Conservation (phyloP, 2,888 invertebrate genomes). For the Chymomyza caudatula region DNA sequence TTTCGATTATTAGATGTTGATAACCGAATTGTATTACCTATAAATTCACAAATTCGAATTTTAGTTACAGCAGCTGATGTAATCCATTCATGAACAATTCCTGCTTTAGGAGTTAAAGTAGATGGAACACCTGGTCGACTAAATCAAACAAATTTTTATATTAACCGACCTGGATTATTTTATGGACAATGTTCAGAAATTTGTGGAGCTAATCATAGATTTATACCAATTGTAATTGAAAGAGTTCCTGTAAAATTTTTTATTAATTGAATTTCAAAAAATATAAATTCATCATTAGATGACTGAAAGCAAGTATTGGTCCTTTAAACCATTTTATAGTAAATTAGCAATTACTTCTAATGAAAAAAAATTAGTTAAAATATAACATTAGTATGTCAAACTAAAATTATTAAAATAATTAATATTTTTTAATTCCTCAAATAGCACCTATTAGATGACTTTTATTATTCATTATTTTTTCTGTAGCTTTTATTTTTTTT, state of each 20-base stretch:
- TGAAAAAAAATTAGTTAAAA: slow-evolving; percentile 79
- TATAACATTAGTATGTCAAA: slow-evolving; percentile 83
- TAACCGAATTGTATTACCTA: background rate
- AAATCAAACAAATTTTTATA: slow-evolving; percentile 82
- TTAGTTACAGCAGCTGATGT: slow-evolving; percentile 82
- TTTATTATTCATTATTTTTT: slow-evolving; percentile 75
- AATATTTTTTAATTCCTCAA: slow-evolving; percentile 84
- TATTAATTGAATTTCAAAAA: slow-evolving; percentile 77
- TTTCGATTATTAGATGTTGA: background rate
- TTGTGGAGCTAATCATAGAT: slow-evolving; percentile 86
- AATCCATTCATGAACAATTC: slow-evolving; percentile 83
- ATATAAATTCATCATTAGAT: slow-evolving; percentile 81
- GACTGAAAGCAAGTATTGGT: slow-evolving; percentile 84
- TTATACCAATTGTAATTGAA: slow-evolving; percentile 86
- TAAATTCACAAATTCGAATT: slow-evolving; percentile 82
- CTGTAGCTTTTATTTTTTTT: slow-evolving; percentile 78
- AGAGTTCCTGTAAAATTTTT: slow-evolving; percentile 80
- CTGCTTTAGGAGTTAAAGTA: slow-evolving; percentile 64
- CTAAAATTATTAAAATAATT: slow-evolving; percentile 80
- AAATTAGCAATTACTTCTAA: slow-evolving; percentile 82
- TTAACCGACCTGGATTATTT: slow-evolving; percentile 82
- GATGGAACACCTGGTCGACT: slow-evolving; percentile 80
- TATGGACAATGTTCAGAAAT: slow-evolving; percentile 86
- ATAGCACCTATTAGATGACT: slow-evolving; percentile 82
- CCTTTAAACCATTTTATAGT: slow-evolving; percentile 84